Base-by-base conservation (phyloP, 2,797 vertebrate species). In the Otus scops region DNA sequence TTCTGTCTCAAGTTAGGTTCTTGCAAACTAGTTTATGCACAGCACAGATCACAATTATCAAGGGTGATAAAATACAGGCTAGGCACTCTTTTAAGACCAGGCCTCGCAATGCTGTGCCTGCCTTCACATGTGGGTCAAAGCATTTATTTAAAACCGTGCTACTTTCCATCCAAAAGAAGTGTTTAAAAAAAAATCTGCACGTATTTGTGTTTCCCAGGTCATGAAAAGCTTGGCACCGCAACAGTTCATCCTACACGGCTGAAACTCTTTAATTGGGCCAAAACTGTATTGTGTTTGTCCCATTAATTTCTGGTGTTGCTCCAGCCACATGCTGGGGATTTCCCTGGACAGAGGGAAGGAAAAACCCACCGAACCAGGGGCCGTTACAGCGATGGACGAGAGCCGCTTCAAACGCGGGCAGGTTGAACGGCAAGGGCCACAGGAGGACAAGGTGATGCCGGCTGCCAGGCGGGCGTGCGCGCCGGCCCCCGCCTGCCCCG, bases 31-130 rank as follows among this genome's bases (percentile, higher is more conserved):
- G 22, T 36, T 34, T 34, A 15, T 19, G 21, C 50, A 21, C 8
- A 77, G 28, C 70, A 34, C 10, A 17, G 23, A 34, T 13, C 4
- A 4, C 11, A 71, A 1, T 47, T 60, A 39, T 3, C 2, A 1
- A 60, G 79, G 9, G 2, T 53, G 41, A 28, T 43, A 16, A 26
- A 73, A 63, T 15, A 43, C 6, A 9, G 23, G 28, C 7, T 5
- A 28, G 30, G 34, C 7, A 10, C 2, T 1, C n/a, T 61, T 1
- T 0, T 27, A 48, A 63, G 15, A 34, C 12, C 7, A 26, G 28
- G 18, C 11, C 15, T 11, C 0, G 2, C 10, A 0, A 0, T 13
- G 15, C 34, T 41, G 10, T 26, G 15, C 34, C 34, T 45, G 32
- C 56, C 50, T 60, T 54, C 50, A 28, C 21, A 7, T 1, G 32